Evolutionary conservation across 2,888 invertebrate genomes (phyloP).

Genomic region (Beris chalybata): DNA sequence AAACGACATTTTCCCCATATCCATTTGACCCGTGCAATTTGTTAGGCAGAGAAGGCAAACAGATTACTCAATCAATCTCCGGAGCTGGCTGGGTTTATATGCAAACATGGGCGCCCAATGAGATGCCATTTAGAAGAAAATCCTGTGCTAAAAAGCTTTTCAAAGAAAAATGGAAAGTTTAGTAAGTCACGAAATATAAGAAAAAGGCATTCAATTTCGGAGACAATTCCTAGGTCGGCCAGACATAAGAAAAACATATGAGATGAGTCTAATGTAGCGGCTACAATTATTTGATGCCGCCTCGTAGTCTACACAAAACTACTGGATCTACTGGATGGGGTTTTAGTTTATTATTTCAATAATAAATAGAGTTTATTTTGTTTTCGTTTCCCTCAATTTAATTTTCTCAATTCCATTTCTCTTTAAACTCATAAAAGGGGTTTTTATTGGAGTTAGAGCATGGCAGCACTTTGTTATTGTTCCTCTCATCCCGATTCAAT

Average conservation of each 20-base stretch:
- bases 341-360: slow-evolving; percentile 7
- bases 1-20: slow-evolving; percentile 30
- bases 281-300: slow-evolving; percentile 27
- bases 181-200: slow-evolving; percentile 28
- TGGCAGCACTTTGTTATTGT: no score
- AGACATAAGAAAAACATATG: slow-evolving; percentile 22
- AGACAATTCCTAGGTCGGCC: slow-evolving; percentile 8
- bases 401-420: slow-evolving; percentile 5
- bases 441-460: no score
- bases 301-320: slow-evolving; percentile 14
- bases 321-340: not conserved
- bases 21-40: slow-evolving; percentile 32
- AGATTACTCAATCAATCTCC: slow-evolving; percentile 32
- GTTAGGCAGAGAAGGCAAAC: slow-evolving; percentile 33
- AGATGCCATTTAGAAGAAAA: slow-evolving; percentile 16
- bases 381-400: slow-evolving; percentile 3
- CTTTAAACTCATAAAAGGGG: no score
- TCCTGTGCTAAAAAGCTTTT: slow-evolving; percentile 25
- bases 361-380: not conserved
- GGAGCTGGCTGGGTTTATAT: not conserved
- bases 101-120: slow-evolving; percentile 16
- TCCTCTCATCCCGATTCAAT: no score
- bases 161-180: slow-evolving; percentile 32
- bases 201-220: slow-evolving; percentile 28
- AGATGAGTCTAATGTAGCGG: slow-evolving; percentile 29